Conservation (phyloP, 2,797 vertebrate genomes). For the Acanthornis magna region DNA sequence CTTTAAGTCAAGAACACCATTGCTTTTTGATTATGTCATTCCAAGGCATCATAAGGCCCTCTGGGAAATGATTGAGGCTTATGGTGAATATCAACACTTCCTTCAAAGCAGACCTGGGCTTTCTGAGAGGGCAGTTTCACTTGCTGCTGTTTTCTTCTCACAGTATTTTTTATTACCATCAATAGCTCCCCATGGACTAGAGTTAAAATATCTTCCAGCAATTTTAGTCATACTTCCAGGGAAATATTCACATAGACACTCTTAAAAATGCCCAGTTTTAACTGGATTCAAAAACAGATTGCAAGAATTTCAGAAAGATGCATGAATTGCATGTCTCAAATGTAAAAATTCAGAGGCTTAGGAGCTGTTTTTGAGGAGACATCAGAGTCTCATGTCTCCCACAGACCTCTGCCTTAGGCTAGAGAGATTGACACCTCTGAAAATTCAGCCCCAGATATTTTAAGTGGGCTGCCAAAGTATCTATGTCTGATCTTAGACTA, state of each 20-base stretch:
- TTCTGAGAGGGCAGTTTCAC: slow-evolving; percentile 61
- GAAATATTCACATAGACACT: not conserved
- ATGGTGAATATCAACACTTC: slow-evolving; percentile 64
- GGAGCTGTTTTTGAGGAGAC: not conserved
- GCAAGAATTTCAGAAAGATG: not conserved
- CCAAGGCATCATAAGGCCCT: slow-evolving; percentile 15
- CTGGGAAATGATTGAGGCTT: slow-evolving; percentile 56
- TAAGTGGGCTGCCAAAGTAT: not conserved
- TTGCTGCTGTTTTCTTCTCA: slow-evolving; percentile 70
- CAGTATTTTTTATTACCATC: slow-evolving; percentile 49
- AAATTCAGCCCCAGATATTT: slow-evolving; percentile 11
- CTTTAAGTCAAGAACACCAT: slow-evolving; percentile 22
- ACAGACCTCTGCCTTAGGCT: not conserved
- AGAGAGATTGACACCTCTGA: not conserved
- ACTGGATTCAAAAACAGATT: not conserved
- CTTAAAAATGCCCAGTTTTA: slow-evolving; percentile 9
- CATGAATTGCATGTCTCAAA: not conserved
- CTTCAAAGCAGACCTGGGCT: slow-evolving; percentile 63
- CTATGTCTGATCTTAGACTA: not conserved
- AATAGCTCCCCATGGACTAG: slow-evolving; percentile 41
- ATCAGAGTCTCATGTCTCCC: not conserved
- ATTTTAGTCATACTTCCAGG: slow-evolving; percentile 24
- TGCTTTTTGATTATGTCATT: slow-evolving; percentile 64
- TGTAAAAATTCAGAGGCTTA: not conserved
- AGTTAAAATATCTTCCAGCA: slow-evolving; percentile 17